Evolutionary conservation across 1,140 invertebrate species (phyloP).

Genomic region (Oscheius sp.): DNA sequence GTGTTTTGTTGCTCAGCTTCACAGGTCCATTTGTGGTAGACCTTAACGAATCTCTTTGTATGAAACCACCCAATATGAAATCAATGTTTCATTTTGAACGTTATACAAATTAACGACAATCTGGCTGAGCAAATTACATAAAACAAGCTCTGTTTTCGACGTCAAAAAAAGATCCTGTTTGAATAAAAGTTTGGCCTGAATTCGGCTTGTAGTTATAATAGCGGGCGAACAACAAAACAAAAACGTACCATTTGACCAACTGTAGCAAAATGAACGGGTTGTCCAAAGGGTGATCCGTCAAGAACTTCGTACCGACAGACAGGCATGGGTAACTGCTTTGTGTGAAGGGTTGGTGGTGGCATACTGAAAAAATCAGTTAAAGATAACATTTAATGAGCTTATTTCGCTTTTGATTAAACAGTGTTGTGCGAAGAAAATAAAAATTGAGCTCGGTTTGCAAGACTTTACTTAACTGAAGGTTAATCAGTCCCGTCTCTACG

Average conservation of each 20-base stretch:
- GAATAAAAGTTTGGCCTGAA: too few relatives aligned
- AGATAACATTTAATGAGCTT: background rate
- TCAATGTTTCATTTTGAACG: too few relatives aligned
- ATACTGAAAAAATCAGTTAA: constrained; percentile 41
- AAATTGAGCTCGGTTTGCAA: too few relatives aligned
- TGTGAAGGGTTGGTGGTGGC: constrained; percentile 50
- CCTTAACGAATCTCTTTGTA: constrained; percentile 8
- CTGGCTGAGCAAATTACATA: background rate
- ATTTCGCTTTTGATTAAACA: too few relatives aligned
- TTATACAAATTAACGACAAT: background rate
- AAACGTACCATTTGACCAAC: constrained; percentile 57
- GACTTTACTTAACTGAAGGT: too few relatives aligned
- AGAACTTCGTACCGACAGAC: constrained; percentile 58
- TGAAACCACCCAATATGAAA: too few relatives aligned
- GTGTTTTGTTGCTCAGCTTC: constrained; percentile 53
- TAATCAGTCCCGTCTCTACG: too few relatives aligned
- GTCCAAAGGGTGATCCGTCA: constrained; percentile 52
- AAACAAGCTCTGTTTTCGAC: background rate
- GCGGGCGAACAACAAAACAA: too few relatives aligned
- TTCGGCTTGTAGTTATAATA: too few relatives aligned
- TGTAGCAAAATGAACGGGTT: constrained; percentile 57
- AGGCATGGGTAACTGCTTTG: constrained; percentile 60
- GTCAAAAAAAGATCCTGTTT: background rate
- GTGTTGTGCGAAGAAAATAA: too few relatives aligned
- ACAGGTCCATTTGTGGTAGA: constrained; percentile 61